phyloP scores from a whole-genome alignment of 2,113 vertebrate species.

The Ibidorhyncha struthersii region DNA sequence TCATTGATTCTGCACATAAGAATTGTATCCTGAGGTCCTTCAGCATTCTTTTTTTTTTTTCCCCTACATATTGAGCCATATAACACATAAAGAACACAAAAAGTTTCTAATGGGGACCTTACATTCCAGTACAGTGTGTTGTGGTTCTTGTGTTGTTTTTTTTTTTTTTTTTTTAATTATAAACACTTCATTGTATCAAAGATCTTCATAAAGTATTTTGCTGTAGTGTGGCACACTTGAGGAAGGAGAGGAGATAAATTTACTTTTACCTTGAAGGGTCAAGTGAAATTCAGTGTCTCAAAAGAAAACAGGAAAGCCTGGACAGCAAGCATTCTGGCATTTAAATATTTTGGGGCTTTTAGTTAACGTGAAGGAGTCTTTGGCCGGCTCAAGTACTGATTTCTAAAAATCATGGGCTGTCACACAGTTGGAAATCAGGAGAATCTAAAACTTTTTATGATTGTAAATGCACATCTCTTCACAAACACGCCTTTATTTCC shows the following conservation, averaged over 20 bases:
- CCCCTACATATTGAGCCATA: no score
- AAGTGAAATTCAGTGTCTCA: background rate
- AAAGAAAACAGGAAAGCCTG: background rate
- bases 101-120: no score
- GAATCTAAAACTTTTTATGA: background rate
- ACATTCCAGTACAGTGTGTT: no score
- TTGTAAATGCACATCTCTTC: background rate
- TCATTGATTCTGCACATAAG: fast-evolving
- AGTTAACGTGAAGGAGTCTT: background rate
- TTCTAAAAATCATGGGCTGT: background rate
- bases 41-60: background rate
- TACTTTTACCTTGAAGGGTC: no score
- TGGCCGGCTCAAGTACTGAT: background rate
- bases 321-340: background rate
- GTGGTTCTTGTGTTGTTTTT: no score
- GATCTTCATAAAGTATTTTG: no score
- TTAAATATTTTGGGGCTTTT: background rate
- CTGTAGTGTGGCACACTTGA: no score
- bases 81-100: no score
- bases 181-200: no score
- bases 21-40: background rate
- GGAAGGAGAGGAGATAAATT: no score
- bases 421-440: background rate
- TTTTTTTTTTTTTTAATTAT: no score
- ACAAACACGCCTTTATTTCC: background rate